Evolutionary conservation across 1,140 invertebrate genomes (phyloP).

Genomic region (Heterodera carotae): DNA sequence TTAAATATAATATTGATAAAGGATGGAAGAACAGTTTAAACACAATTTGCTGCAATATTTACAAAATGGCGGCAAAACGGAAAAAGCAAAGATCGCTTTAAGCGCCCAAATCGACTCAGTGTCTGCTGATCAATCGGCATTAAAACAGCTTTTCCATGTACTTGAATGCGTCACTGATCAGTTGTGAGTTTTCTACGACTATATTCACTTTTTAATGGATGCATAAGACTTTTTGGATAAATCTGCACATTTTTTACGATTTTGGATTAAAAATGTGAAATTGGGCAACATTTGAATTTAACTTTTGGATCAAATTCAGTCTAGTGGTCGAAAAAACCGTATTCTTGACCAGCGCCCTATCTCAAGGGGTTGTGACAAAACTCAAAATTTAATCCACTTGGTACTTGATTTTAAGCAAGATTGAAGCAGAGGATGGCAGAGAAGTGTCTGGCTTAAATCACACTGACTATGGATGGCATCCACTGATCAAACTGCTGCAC

Average conservation of each 20-base stretch:
- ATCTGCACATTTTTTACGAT: too few relatives aligned
- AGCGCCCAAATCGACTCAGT: not conserved
- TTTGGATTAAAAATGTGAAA: too few relatives aligned
- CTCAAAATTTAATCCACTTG: too few relatives aligned
- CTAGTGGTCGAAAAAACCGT: too few relatives aligned
- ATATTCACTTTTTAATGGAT: not conserved
- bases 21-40: not conserved
- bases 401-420: not conserved
- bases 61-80: not conserved
- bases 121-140: not conserved
- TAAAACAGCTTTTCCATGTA: not conserved
- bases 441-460: not conserved
- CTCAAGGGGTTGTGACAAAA: too few relatives aligned
- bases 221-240: too few relatives aligned
- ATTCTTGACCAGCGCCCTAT: too few relatives aligned
- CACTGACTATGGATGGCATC: not conserved
- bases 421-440: too few relatives aligned
- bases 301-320: too few relatives aligned
- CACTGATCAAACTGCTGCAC: not conserved
- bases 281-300: too few relatives aligned
- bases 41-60: not conserved
- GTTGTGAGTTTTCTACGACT: not conserved
- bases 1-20: not conserved
- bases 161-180: not conserved
- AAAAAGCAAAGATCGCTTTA: not conserved